Evolutionary conservation across 2,888 invertebrate genomes (phyloP).

Genomic region (Panopea generosa): DNA sequence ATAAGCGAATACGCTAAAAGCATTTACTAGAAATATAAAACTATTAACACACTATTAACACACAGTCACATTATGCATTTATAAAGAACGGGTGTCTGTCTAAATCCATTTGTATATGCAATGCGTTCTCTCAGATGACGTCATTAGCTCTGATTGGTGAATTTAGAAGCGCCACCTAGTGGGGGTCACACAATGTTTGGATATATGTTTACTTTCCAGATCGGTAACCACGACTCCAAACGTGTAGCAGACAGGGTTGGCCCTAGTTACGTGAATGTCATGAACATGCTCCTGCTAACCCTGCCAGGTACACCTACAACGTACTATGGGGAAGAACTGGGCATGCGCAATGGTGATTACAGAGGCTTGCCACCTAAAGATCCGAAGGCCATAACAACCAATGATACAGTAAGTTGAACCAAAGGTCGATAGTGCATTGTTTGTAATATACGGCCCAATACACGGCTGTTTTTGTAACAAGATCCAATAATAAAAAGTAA

Average conservation of each 20-base stretch:
- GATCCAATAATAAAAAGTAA: not conserved
- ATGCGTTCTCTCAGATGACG: too few species aligned
- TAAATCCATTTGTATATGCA: too few species aligned
- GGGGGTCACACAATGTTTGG: too few species aligned
- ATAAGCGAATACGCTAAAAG: too few species aligned
- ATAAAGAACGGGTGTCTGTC: too few species aligned
- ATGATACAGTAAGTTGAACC: constrained; percentile 22
- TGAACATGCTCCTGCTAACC: constrained; percentile 92
- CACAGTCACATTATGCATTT: too few species aligned
- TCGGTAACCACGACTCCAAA: constrained; percentile 74
- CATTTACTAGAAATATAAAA: too few species aligned
- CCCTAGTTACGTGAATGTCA: constrained; percentile 88
- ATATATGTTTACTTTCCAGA: too few species aligned
- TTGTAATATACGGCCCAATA: not conserved
- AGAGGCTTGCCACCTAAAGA: constrained; percentile 75
- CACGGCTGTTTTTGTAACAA: not conserved
- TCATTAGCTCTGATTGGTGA: too few species aligned
- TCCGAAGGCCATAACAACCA: constrained; percentile 62
- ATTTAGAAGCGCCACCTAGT: too few species aligned
- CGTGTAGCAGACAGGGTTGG: constrained; percentile 88
- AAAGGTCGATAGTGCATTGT: not conserved
- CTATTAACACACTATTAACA: too few species aligned
- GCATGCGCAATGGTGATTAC: constrained; percentile 89
- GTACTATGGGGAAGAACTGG: constrained; percentile 95
- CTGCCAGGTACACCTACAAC: constrained; percentile 94